Evolutionary conservation across 2,888 invertebrate genomes (phyloP), one percentile per base, ranked within the genome.

Genomic region (Amphipoea oculea): DNA sequence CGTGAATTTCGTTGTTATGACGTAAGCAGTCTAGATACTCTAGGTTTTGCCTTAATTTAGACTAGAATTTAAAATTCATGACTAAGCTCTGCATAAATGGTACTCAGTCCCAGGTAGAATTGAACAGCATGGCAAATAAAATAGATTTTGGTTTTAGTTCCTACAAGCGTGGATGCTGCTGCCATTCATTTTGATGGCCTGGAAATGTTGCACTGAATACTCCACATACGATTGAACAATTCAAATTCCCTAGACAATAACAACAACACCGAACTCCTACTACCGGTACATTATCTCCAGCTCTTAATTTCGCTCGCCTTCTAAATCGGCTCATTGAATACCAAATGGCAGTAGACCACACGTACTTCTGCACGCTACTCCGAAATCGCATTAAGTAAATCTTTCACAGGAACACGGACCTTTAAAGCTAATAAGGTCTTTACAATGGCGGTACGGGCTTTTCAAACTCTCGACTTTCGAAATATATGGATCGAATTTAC

Each of bases 291-390:
- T 89, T 89, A 84, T 84, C 80, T 57, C 75, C 65, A 81, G 82
- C 82, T 81, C 82, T 83, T 85, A 81, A 84, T 88, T 87, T 86
- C 84, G 85, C 82, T 89, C 88, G 89, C 89, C 82, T 91, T 91
- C 90, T 92, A 93, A 93, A 93, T 92, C 91, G 90, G 86, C 92
- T 94, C 93, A 94, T 94, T 95, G 94, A 95, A 92, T 94, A 93
- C 92, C 94, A 94, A 95, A 95, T 94, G 89, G 83, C 76, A 83
- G 76, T 88, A 86, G 93, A 90, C 92, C 92, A 92, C 93, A 93
- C 93, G 92, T 93, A 92, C 89, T 91, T 90, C 89, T 89, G 92
- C 91, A 93, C 90, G 92, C 91, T 93, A 92, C 91, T 92, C 90
- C 88, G 85, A 92, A 94, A 93, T 93, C 91, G 90, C 93, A 94